Base-by-base conservation (phyloP, 1,140 invertebrate species). In the Sinella curviseta region DNA sequence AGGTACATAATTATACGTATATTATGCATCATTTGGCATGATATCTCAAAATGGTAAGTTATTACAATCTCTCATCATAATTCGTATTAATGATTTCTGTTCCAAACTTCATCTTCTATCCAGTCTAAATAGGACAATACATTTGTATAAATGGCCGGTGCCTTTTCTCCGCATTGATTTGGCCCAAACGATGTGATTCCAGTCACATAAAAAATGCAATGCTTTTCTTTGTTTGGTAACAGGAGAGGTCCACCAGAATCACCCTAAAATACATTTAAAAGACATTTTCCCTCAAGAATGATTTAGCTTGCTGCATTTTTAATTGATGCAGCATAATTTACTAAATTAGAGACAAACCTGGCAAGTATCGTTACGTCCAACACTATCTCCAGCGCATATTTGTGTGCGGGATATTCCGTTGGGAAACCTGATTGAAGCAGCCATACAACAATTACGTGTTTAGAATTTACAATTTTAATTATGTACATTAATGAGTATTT, bases 41-140 rank as follows among this genome's bases (percentile, higher is more conserved):
- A n/a, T n/a, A n/a, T n/a, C n/a, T n/a, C n/a, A n/a, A n/a, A n/a
- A n/a, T n/a, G n/a, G n/a, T n/a, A n/a, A n/a, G n/a, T n/a, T n/a
- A n/a, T n/a, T n/a, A n/a, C n/a, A n/a, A n/a, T n/a, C n/a, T n/a
- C n/a, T n/a, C n/a, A n/a, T n/a, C n/a, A n/a, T n/a, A n/a, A n/a
- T n/a, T n/a, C n/a, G n/a, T n/a, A n/a, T n/a, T 48, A 17, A 48
- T 17, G 39, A 8, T 60, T 60, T 24, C 12, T 24, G 4, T 3
- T 8, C 80, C 80, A 83, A 1, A 83, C 80, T 74, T 73, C 28
- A 17, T 30, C 81, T 85, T 91, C 88, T 48, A 94, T 92, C 92
- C 92, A 94, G 78, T 90, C 88, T 20, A 93, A 77, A 84, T 91
- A 93, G 26, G 89, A 87, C 0, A 90, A 89, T 0, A 93, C 89